Conservation (phyloP, 2,797 vertebrate genomes). For the Myotis pilosus region DNA sequence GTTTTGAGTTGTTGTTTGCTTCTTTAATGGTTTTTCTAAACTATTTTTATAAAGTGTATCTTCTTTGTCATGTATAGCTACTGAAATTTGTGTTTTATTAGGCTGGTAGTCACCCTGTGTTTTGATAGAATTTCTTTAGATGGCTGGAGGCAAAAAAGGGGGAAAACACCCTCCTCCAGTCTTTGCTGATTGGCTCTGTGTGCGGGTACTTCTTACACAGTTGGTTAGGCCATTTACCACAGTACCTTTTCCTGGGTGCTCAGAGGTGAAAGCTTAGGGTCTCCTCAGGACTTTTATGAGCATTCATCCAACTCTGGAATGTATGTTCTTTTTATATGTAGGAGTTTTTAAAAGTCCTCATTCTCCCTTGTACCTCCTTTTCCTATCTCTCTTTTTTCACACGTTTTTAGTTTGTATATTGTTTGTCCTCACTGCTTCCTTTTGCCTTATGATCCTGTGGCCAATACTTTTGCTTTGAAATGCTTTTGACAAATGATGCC, state of each 20-base stretch:
- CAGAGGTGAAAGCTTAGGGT: neutral
- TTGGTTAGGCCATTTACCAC: neutral
- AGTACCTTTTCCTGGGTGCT: neutral
- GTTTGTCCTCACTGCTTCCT: neutral
- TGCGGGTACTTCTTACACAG: neutral
- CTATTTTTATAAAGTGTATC: slow-evolving; percentile 6
- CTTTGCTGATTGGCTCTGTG: neutral
- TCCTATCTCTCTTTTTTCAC: neutral
- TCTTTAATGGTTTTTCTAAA: neutral
- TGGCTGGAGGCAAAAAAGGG: neutral
- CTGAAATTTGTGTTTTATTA: slow-evolving; percentile 15
- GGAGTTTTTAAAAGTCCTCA: neutral
- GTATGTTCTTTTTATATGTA: neutral
- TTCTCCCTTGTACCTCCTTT: neutral
- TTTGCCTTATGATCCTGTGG: neutral
- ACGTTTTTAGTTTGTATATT: neutral
- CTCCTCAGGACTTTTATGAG: neutral
- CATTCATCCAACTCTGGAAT: neutral
- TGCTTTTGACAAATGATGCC: neutral
- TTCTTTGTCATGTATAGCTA: slow-evolving; percentile 11
- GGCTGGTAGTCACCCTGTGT: neutral
- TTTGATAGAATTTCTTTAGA: neutral
- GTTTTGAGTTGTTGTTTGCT: neutral
- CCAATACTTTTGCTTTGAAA: neutral
- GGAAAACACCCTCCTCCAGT: neutral